These are phyloP conservation scores for Malurus elegans DNA, from an alignment of 2,113 vertebrate species.

Conservation along the genomic window DNA sequence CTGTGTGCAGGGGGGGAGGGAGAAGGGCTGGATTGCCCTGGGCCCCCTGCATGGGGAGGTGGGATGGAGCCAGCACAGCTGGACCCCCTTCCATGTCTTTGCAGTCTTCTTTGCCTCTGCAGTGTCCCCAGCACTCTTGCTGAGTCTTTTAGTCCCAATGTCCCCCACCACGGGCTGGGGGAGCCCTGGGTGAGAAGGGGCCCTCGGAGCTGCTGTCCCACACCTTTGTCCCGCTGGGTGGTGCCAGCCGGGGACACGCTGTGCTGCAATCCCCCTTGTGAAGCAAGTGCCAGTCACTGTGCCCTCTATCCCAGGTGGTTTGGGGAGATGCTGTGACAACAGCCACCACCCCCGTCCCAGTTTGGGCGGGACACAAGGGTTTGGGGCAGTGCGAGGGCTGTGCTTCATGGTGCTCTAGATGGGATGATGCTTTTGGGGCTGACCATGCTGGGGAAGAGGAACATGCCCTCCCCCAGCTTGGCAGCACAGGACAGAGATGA, in stretches of 20 bases:
- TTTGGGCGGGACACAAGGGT: not conserved
- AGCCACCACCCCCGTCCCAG: not conserved
- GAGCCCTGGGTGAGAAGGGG: not conserved
- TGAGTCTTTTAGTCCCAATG: not conserved
- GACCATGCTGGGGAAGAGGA: not conserved
- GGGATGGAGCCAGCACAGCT: not conserved
- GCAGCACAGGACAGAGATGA: not conserved
- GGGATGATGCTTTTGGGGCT: not conserved
- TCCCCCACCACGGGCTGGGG: rapidly evolving
- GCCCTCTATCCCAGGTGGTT: not conserved
- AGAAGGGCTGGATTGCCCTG: not conserved
- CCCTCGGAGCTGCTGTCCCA: not conserved
- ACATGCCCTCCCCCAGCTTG: rapidly evolving
- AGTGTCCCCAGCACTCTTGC: not conserved
- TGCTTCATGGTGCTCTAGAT: not conserved
- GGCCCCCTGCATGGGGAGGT: not conserved
- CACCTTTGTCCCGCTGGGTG: not conserved
- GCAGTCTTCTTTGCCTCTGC: not conserved
- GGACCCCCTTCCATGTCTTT: not conserved
- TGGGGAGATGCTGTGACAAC: not conserved
- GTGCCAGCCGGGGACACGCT: not conserved
- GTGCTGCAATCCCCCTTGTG: not conserved
- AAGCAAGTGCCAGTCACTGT: rapidly evolving
- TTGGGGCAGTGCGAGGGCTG: not conserved
- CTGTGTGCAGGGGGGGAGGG: not conserved